Conservation (phyloP, 2,113 vertebrate genomes). For the Pituophis catenifer region DNA sequence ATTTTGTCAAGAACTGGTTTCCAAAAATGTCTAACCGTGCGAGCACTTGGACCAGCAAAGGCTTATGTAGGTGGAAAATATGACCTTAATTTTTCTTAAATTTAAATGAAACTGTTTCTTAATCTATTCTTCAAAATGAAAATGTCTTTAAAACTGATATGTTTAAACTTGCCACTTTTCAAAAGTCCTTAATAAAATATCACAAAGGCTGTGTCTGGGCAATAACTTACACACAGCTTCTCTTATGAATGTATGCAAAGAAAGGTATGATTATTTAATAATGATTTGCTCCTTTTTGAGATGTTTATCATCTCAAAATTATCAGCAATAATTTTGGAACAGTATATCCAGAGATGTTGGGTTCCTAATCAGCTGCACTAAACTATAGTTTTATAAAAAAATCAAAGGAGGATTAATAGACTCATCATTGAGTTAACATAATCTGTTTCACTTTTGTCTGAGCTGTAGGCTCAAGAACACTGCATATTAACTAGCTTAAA, state of each 20-base stretch:
- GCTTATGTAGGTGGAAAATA: constrained; percentile 75
- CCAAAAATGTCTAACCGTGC: constrained; percentile 70
- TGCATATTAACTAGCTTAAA: not conserved
- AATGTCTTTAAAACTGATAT: not conserved
- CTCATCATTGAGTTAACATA: not conserved
- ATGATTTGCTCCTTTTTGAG: not conserved
- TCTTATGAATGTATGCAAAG: not conserved
- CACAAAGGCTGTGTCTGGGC: not conserved
- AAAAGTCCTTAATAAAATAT: not conserved
- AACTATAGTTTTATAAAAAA: not conserved
- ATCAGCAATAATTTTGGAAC: not conserved
- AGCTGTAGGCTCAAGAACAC: not conserved
- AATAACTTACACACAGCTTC: not conserved
- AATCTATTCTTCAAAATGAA: not conserved
- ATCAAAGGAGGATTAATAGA: not conserved
- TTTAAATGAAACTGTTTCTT: not conserved
- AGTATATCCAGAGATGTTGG: not conserved
- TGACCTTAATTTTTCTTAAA: not conserved
- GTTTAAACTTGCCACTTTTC: not conserved
- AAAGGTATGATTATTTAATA: not conserved
- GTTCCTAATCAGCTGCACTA: not conserved
- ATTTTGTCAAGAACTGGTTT: constrained; percentile 77
- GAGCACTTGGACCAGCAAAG: constrained; percentile 83
- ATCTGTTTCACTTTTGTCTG: not conserved
- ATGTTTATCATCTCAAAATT: not conserved